Evolutionary conservation across 2,113 vertebrate species (phyloP).

Genomic region (Rhinopomastus cyanomelas): DNA sequence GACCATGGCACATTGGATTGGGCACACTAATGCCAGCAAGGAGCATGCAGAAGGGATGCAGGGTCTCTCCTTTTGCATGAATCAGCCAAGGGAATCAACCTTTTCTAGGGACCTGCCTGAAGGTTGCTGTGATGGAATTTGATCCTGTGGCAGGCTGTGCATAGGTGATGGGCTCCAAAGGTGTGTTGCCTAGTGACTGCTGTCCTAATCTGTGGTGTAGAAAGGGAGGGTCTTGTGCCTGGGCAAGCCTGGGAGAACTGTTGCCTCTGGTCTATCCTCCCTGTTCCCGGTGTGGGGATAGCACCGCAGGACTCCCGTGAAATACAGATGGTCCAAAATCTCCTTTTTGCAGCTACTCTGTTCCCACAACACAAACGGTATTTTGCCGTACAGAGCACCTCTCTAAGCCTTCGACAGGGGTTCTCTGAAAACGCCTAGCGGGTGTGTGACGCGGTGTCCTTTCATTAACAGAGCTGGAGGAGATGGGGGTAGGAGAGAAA

Average conservation of each 20-base stretch:
- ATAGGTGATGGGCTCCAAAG: neutral
- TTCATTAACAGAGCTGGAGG: neutral
- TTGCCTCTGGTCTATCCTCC: neutral
- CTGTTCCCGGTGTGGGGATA: neutral
- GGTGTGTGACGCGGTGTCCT: neutral
- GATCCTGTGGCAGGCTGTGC: neutral
- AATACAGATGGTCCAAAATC: neutral
- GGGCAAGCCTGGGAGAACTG: neutral
- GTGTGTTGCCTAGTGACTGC: neutral
- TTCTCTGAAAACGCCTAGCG: neutral
- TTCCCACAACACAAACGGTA: neutral
- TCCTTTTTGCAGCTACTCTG: neutral
- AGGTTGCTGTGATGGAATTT: neutral
- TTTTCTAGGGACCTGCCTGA: neutral
- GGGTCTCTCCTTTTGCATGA: neutral
- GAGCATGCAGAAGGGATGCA: neutral
- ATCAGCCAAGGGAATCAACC: neutral
- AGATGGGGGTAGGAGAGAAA: neutral
- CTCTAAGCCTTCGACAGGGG: neutral
- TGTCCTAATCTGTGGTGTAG: neutral
- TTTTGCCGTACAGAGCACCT: neutral
- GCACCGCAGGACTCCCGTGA: accelerated
- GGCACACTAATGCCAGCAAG: neutral
- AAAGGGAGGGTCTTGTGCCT: neutral
- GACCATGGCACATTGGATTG: neutral